Conservation (phyloP, 2,113 vertebrate species). For the Sus scrofa region T2T-Sscrofa CM000813.6:96818001-96818500, state of each 20-base stretch:
- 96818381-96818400: slow-evolving; percentile 38
- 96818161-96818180: not conserved
- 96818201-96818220: not conserved
- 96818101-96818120: not conserved
- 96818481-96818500: slow-evolving; percentile 81
- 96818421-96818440: slow-evolving; percentile 79
- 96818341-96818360: slow-evolving; percentile 35
- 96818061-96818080: slow-evolving; percentile 10
- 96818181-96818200: not conserved
- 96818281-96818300: not conserved
- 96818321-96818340: slow-evolving; percentile 55
- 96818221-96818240: not conserved
- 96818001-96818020: not conserved
- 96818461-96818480: slow-evolving; percentile 84
- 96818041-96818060: slow-evolving; percentile 45
- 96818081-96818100: slow-evolving; percentile 28
- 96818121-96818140: not conserved
- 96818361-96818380: not conserved
- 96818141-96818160: not conserved
- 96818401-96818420: slow-evolving; percentile 74
- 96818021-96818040: slow-evolving; percentile 19
- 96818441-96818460: slow-evolving; percentile 79
- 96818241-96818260: slow-evolving; percentile 33
- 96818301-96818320: not conserved
- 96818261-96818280: slow-evolving; percentile 16